A percentile compares a stretch with the other conserved stretches of the same genome.
These are phyloP conservation scores for Clepsis dumicolana DNA, from an alignment of 2,888 invertebrate species.

Conservation along the genomic window DNA sequence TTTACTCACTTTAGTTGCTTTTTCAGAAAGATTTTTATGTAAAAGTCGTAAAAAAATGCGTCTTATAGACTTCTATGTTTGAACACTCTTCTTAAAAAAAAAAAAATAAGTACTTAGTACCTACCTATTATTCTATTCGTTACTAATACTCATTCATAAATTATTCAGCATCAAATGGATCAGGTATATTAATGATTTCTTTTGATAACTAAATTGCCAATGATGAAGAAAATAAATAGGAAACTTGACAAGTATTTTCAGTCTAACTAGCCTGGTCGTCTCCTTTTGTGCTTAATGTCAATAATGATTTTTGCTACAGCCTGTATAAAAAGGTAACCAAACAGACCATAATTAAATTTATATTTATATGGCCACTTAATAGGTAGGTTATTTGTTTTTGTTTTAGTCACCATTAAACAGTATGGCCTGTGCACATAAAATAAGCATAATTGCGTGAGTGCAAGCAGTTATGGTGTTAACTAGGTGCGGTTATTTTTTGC, in stretches of 20 bases:
- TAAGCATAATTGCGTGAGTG: conserved; percentile 34
- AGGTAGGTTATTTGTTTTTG: not conserved
- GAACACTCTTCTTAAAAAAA: no score
- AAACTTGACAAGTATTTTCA: not conserved
- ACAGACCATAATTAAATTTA: not conserved
- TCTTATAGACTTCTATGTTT: no score
- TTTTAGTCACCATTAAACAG: conserved; percentile 19
- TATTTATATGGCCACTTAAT: not conserved
- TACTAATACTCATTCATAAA: not conserved
- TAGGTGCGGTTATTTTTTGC: conserved; percentile 67
- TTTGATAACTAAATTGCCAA: no score
- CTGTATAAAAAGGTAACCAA: conserved; percentile 1
- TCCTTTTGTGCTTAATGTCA: not conserved
- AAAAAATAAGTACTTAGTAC: no score
- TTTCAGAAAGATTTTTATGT: no score
- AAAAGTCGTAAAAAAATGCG: no score
- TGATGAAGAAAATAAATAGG: not conserved
- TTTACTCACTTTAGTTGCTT: not conserved
- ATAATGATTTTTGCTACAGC: not conserved
- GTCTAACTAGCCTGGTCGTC: not conserved
- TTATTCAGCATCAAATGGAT: not conserved
- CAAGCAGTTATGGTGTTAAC: conserved; percentile 55
- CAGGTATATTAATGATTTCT: no score
- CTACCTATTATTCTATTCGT: no score
- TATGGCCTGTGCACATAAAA: conserved; percentile 34